phyloP scores from a whole-genome alignment of 2,113 vertebrate species.

The Seriola dumerili region DNA sequence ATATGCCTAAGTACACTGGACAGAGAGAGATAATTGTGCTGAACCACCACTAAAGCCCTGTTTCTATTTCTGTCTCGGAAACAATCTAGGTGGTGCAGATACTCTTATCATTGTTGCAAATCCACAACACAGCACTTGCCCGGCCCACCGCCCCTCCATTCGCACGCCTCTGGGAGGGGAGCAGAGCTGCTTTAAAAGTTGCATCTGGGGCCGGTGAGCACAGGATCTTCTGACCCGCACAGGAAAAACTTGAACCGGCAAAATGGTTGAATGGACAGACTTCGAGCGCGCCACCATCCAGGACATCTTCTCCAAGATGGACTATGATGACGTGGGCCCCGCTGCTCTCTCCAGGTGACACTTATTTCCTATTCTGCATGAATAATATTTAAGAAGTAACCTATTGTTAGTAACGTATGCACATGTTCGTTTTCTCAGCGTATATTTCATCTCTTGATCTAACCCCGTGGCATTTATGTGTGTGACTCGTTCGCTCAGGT shows the following conservation, averaged over 20 bases:
- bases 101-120: neutral
- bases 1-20: too few species aligned
- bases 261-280: constrained; percentile 81
- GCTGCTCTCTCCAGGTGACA: constrained; percentile 52
- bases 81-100: constrained; percentile 11
- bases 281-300: constrained; percentile 70
- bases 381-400: too few species aligned
- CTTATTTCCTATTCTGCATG: neutral
- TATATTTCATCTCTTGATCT: too few species aligned
- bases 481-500: constrained; percentile 45
- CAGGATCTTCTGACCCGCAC: neutral
- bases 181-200: constrained; percentile 14
- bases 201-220: neutral
- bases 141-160: neutral
- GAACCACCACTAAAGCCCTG: too few species aligned
- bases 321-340: constrained; percentile 55
- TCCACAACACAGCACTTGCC: neutral
- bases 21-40: too few species aligned
- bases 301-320: constrained; percentile 68
- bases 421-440: too few species aligned
- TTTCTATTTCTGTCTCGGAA: too few species aligned
- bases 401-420: too few species aligned
- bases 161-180: constrained; percentile 10
- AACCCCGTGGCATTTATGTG: neutral
- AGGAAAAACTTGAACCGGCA: constrained; percentile 18